These are phyloP conservation scores for Ephestia elutella DNA, from an alignment of 1,140 invertebrate species.

Conservation along the genomic window DNA sequence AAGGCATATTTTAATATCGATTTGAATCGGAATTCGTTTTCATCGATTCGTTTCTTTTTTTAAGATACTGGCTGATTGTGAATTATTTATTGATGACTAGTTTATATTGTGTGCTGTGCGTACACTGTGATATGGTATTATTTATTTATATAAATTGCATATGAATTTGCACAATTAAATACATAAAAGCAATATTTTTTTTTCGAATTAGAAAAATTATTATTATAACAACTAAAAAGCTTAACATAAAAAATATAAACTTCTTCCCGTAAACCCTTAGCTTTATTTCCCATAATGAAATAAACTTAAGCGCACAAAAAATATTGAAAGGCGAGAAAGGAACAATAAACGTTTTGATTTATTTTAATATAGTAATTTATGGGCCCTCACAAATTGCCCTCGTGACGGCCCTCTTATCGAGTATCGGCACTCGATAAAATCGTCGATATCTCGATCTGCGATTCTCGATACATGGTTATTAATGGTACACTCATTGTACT, in stretches of 20 bases:
- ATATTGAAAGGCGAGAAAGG: slow-evolving; percentile 50
- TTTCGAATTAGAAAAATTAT: background rate
- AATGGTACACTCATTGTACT: slow-evolving; percentile 51
- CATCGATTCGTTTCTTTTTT: background rate
- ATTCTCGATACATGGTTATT: slow-evolving; percentile 49
- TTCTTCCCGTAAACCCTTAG: too few relatives aligned
- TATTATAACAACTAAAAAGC: background rate
- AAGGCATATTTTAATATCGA: slow-evolving; percentile 19
- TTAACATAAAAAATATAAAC: too few relatives aligned
- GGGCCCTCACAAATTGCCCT: slow-evolving; percentile 60
- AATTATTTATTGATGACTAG: background rate
- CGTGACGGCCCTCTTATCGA: slow-evolving; percentile 54
- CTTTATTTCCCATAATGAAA: background rate
- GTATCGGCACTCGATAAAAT: slow-evolving; percentile 57
- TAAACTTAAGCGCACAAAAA: background rate
- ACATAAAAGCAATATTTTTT: too few relatives aligned
- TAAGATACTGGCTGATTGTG: background rate
- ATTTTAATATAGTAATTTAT: slow-evolving; percentile 72
- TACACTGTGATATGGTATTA: too few relatives aligned
- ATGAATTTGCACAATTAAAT: background rate
- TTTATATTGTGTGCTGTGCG: background rate
- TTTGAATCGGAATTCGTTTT: background rate
- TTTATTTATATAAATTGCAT: too few relatives aligned
- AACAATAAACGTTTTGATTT: slow-evolving; percentile 69
- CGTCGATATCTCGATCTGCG: slow-evolving; percentile 38